Conservation (phyloP, 1,140 invertebrate species). For the Drosophila lacertosa region DNA sequence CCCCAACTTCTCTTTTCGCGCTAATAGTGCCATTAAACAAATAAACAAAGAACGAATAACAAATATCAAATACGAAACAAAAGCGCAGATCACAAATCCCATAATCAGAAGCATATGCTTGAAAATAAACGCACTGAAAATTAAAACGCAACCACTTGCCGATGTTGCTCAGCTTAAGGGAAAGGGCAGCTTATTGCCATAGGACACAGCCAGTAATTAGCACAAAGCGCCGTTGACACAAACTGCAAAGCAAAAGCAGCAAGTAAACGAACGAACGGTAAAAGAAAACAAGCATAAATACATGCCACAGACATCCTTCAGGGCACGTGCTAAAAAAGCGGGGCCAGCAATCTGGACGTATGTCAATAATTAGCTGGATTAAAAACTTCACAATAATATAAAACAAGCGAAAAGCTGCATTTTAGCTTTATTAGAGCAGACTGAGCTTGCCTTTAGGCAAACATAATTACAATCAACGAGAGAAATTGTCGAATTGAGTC, state of each 20-base stretch:
- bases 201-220: slow-evolving; percentile 41
- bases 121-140: slow-evolving; percentile 5
- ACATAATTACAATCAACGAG: too few relatives aligned
- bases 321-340: not conserved
- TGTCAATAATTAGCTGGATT: not conserved
- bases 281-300: slow-evolving; percentile 22
- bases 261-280: slow-evolving; percentile 6
- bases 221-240: slow-evolving; percentile 47
- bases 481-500: too few relatives aligned
- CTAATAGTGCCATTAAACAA: slow-evolving; percentile 61
- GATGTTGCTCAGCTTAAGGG: too few relatives aligned
- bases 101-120: slow-evolving; percentile 23
- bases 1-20: slow-evolving; percentile 42
- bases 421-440: not conserved
- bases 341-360: not conserved
- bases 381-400: not conserved
- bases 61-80: slow-evolving; percentile 11
- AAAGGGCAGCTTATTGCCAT: not conserved
- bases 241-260: slow-evolving; percentile 34
- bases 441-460: too few relatives aligned
- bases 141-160: slow-evolving; percentile 28
- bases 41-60: slow-evolving; percentile 17
- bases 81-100: slow-evolving; percentile 9
- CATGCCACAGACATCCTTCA: slow-evolving; percentile 5
- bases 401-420: not conserved